Conservation (phyloP, 2,797 vertebrate species). For the Falco biarmicus region DNA sequence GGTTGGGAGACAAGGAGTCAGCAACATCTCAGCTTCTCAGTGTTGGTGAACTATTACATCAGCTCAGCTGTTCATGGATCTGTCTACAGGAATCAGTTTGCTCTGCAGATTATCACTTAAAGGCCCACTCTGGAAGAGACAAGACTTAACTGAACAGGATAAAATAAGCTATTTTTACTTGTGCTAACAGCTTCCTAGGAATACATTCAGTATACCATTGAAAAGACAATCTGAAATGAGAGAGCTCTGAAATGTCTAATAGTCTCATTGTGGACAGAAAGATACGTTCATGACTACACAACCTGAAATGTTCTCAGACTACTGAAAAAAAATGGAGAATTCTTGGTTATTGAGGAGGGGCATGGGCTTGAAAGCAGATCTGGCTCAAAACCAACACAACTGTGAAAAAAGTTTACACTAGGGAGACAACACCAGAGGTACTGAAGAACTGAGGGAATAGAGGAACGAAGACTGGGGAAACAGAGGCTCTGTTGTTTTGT, state of each 20-base stretch:
- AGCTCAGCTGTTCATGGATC: not conserved
- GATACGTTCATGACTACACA: not conserved
- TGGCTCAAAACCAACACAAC: constrained; percentile 54
- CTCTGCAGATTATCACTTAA: not conserved
- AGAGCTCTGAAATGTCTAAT: not conserved
- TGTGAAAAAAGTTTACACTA: constrained; percentile 61
- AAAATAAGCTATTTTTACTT: constrained; percentile 38
- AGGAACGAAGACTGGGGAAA: constrained; percentile 27
- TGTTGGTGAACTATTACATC: not conserved
- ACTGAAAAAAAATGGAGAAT: not conserved
- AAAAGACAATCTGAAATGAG: constrained; percentile 11
- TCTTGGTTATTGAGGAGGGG: not conserved
- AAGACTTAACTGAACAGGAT: not conserved
- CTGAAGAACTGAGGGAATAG: constrained; percentile 47
- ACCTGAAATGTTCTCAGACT: constrained; percentile 28
- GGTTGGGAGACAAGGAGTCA: not conserved
- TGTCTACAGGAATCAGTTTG: not conserved
- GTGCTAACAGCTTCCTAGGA: constrained; percentile 29
- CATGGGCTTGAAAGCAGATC: not conserved
- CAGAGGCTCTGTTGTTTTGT: constrained; percentile 65
- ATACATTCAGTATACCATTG: not conserved
- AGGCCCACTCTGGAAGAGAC: constrained; percentile 44
- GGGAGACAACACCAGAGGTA: constrained; percentile 32
- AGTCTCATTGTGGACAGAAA: not conserved
- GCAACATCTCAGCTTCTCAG: not conserved